phyloP scores from a whole-genome alignment of 92 coral and sea anemone genomes.

The Phymanthus crucifer region DNA sequence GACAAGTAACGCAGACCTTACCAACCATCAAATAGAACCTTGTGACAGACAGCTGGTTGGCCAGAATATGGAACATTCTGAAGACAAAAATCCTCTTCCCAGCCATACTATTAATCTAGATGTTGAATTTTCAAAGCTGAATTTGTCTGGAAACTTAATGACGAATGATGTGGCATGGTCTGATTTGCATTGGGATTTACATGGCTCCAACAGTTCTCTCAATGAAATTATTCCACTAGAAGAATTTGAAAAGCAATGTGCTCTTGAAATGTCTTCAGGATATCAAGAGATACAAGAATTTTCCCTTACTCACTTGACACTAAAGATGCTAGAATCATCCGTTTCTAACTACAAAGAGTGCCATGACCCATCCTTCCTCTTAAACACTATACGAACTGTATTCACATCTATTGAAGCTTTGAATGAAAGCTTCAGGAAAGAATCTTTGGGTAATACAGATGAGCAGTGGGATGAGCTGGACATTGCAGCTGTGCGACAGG shows the following conservation, averaged over 20 bases:
- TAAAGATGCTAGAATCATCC: conserved; percentile 82
- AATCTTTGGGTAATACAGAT: conserved; percentile 16
- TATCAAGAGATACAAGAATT: conserved; percentile 67
- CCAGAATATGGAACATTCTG: background rate
- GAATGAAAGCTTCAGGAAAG: conserved; percentile 83
- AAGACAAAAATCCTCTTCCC: conserved; percentile 10
- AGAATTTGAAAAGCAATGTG: conserved; percentile 95
- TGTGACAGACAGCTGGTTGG: conserved; percentile 28
- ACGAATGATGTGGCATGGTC: conserved; percentile 43
- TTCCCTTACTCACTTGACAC: conserved; percentile 85
- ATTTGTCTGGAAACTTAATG: conserved; percentile 73
- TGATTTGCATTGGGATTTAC: conserved; percentile 51
- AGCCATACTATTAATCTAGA: conserved; percentile 41
- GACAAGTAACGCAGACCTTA: conserved; percentile 22
- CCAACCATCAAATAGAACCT: conserved; percentile 19
- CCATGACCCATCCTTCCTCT: conserved; percentile 79
- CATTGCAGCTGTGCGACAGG: conserved; percentile 68
- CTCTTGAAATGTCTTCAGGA: conserved; percentile 92
- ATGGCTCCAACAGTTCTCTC: conserved; percentile 67
- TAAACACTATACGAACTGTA: conserved; percentile 93
- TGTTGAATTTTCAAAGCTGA: conserved; percentile 67
- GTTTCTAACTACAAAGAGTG: conserved; percentile 77
- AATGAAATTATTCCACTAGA: conserved; percentile 74
- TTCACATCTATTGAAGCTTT: conserved; percentile 90
- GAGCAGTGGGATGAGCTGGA: conserved; percentile 50